Conservation (phyloP, 2,888 invertebrate species). For the Rhamnusium bicolor region DNA sequence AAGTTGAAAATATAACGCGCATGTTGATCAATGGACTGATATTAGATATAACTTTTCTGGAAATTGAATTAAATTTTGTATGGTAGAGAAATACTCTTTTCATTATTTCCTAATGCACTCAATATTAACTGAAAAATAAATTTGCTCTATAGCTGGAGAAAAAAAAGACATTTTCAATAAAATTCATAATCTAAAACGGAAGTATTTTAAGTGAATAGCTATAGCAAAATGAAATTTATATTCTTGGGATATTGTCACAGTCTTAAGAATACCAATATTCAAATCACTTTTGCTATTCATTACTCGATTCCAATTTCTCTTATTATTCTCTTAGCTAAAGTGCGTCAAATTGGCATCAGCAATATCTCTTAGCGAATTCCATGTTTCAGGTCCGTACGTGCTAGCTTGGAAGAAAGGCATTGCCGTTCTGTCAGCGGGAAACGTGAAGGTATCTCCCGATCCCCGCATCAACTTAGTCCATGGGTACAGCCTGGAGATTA, state of each 20-base stretch:
- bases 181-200: background rate
- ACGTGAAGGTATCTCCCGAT: slow-evolving; percentile 78
- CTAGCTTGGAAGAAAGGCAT: slow-evolving; percentile 80
- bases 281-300: slow-evolving; percentile 51
- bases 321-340: slow-evolving; percentile 51
- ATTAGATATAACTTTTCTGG: too few species aligned
- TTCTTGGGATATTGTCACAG: slow-evolving; percentile 35
- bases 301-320: slow-evolving; percentile 34
- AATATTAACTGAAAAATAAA: background rate
- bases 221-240: slow-evolving; percentile 20
- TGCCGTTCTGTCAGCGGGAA: slow-evolving; percentile 78
- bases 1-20: too few species aligned
- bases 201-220: slow-evolving; percentile 22
- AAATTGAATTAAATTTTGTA: too few species aligned
- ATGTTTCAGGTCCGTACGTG: slow-evolving; percentile 75
- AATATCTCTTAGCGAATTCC: slow-evolving; percentile 22
- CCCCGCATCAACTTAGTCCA: slow-evolving; percentile 76
- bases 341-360: slow-evolving; percentile 52
- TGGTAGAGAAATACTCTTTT: too few species aligned
- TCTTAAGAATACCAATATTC: slow-evolving; percentile 44
- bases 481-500: slow-evolving; percentile 78
- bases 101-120: too few species aligned
- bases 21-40: too few species aligned
- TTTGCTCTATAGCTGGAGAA: background rate
- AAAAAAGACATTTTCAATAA: too few species aligned